phyloP scores from a whole-genome alignment of 1,140 invertebrate genomes.

The Babylonia areolata region DNA sequence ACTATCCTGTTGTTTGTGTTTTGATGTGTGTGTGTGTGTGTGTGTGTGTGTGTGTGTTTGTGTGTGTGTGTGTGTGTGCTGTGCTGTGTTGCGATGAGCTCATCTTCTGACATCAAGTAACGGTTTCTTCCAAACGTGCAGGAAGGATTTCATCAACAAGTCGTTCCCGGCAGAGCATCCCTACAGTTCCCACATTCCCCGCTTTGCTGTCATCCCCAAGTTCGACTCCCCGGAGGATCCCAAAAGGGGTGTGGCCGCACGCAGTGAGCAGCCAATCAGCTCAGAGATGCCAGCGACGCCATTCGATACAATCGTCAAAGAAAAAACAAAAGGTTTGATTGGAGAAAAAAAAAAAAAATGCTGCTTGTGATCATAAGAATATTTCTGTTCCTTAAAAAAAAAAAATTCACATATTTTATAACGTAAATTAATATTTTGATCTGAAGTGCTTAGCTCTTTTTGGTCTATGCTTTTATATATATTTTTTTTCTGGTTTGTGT shows the following conservation, averaged over 20 bases:
- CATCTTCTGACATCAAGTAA: not conserved
- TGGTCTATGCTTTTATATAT: too few species aligned
- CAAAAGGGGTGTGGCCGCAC: constrained; percentile 62
- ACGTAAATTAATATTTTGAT: too few species aligned
- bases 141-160: constrained; percentile 60
- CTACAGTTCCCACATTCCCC: constrained; percentile 64
- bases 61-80: not conserved
- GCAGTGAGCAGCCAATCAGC: constrained; percentile 56
- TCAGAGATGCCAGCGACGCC: constrained; percentile 64
- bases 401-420: too few species aligned
- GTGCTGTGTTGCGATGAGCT: not conserved
- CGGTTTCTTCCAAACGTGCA: constrained; percentile 27
- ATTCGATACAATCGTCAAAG: constrained; percentile 58
- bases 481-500: too few species aligned
- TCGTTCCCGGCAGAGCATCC: constrained; percentile 71
- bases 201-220: constrained; percentile 64
- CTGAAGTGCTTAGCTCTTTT: too few species aligned
- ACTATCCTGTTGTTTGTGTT: too few species aligned
- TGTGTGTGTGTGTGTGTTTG: not conserved
- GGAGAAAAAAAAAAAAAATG: too few species aligned
- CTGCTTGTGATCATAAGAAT: too few species aligned
- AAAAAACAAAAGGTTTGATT: constrained; percentile 70
- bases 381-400: too few species aligned
- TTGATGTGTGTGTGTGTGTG: not conserved
- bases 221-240: constrained; percentile 68